Evolutionary conservation across 2,113 vertebrate species (phyloP).

Genomic region (Onychostoma macrolepis): DNA sequence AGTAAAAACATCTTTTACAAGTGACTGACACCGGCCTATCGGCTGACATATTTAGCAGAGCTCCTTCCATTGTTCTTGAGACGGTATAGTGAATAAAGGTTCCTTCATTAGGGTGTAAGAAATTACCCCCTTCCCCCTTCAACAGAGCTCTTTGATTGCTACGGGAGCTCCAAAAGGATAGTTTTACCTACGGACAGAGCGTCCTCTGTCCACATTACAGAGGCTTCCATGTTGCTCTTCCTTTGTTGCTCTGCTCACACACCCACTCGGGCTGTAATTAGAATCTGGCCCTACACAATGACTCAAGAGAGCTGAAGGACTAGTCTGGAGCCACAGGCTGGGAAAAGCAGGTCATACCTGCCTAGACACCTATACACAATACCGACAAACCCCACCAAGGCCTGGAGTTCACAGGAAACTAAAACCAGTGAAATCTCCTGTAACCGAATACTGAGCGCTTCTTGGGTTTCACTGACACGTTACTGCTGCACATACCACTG

Average conservation of each 20-base stretch:
- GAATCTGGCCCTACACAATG: conserved; percentile 58
- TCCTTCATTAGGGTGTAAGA: conserved; percentile 41
- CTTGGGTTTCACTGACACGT: conserved; percentile 40
- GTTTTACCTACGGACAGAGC: conserved; percentile 58
- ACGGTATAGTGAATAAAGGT: conserved; percentile 34
- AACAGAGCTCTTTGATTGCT: conserved; percentile 47
- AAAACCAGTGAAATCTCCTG: conserved; percentile 46
- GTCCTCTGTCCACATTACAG: conserved; percentile 54
- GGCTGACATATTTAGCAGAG: conserved; percentile 26
- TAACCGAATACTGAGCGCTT: conserved; percentile 38
- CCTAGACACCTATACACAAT: conserved; percentile 51
- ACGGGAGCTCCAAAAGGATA: conserved; percentile 54
- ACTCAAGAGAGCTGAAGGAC: conserved; percentile 28
- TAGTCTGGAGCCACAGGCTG: conserved; percentile 44
- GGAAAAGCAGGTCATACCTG: conserved; percentile 58
- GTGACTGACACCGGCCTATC: conserved; percentile 8
- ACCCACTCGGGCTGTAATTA: conserved; percentile 52
- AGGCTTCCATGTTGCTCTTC: conserved; percentile 42
- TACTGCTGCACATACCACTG: background rate
- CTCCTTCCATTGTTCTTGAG: conserved; percentile 43
- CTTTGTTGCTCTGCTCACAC: conserved; percentile 57
- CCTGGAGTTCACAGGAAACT: conserved; percentile 51
- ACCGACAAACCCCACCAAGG: conserved; percentile 32
- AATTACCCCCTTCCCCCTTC: conserved; percentile 17
- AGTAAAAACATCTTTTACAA: conserved; percentile 6